phyloP scores from a whole-genome alignment of 1,140 invertebrate genomes.

The Lordiphosa stackelbergi region DNA sequence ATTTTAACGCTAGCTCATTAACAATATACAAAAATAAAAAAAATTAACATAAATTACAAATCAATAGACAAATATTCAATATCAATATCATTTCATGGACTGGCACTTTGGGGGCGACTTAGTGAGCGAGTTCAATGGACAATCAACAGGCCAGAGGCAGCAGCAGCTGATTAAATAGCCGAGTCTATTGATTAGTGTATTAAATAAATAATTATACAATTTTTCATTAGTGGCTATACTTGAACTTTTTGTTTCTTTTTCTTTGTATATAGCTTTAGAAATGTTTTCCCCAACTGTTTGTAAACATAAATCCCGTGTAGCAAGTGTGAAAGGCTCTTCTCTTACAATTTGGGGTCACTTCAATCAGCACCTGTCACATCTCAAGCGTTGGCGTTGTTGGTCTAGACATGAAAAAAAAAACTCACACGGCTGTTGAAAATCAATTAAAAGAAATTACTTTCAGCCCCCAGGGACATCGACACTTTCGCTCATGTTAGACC shows the following conservation, averaged over 20 bases:
- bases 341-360: constrained; percentile 59
- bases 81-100: constrained; percentile 52
- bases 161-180: background rate
- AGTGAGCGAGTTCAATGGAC: constrained; percentile 40
- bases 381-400: constrained; percentile 50
- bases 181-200: too few species aligned
- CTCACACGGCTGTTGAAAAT: constrained; percentile 57
- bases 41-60: constrained; percentile 58
- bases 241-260: background rate
- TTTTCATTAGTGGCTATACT: too few species aligned
- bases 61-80: constrained; percentile 43
- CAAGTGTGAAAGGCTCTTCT: constrained; percentile 41
- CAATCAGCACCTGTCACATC: constrained; percentile 69
- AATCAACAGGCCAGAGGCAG: constrained; percentile 34
- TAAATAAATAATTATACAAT: too few species aligned
- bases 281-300: constrained; percentile 38
- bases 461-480: constrained; percentile 46
- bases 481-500: constrained; percentile 46
- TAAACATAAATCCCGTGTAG: constrained; percentile 21
- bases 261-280: constrained; percentile 18
- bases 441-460: constrained; percentile 69
- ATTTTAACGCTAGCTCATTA: constrained; percentile 15
- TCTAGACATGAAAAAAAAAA: constrained; percentile 21
- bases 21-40: constrained; percentile 38
- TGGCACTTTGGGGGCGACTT: constrained; percentile 27